Conservation (phyloP, 2,113 vertebrate species). For the Dicrurus megarhynchus region DNA sequence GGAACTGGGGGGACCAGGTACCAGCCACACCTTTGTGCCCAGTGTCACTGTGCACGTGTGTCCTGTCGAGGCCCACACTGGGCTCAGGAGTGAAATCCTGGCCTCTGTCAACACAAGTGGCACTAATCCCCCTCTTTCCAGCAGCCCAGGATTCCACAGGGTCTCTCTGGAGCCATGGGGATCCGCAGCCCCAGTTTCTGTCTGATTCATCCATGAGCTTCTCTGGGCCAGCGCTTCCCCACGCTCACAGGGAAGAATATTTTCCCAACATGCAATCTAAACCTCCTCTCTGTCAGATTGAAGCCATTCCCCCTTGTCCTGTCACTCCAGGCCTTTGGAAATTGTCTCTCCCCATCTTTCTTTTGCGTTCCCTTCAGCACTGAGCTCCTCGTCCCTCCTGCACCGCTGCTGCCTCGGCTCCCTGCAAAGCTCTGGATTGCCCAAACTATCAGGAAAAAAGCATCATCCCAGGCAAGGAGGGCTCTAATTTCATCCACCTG, state of each 20-base stretch:
- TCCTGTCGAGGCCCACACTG: background rate
- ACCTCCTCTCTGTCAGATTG: background rate
- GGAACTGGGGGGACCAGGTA: background rate
- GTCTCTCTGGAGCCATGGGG: background rate
- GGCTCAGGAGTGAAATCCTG: background rate
- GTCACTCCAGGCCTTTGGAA: background rate
- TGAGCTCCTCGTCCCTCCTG: background rate
- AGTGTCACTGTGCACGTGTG: background rate
- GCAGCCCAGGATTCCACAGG: background rate
- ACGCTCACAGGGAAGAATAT: background rate
- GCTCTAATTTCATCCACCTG: background rate
- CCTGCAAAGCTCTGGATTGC: background rate
- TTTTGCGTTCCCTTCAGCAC: background rate
- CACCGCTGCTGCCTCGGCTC: background rate
- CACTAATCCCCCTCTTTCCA: background rate
- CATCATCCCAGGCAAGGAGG: background rate
- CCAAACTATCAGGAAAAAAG: accelerated
- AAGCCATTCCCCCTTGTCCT: background rate
- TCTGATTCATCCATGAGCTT: background rate
- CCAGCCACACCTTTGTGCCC: background rate
- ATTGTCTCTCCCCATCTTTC: background rate
- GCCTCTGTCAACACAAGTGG: background rate
- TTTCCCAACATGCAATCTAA: background rate
- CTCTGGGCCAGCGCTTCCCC: background rate
- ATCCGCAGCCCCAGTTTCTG: background rate